Conservation (phyloP, 2,113 vertebrate genomes). For the Morphnarchus princeps region DNA sequence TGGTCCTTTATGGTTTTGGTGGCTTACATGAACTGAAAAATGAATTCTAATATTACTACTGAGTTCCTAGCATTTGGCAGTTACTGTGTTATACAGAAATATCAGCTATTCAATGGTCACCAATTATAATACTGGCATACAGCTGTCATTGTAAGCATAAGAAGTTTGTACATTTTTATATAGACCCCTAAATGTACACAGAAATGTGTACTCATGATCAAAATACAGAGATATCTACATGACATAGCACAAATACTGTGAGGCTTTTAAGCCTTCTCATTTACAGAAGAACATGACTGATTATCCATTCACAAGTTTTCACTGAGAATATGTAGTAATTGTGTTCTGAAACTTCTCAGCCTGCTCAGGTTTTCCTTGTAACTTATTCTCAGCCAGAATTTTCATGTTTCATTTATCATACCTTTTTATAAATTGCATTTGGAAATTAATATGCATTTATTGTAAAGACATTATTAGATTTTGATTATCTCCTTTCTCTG, state of each 20-base stretch:
- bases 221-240: not conserved
- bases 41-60: not conserved
- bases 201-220: not conserved
- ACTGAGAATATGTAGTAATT: not conserved
- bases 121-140: not conserved
- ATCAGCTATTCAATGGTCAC: not conserved
- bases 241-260: no score
- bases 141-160: not conserved
- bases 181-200: not conserved
- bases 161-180: not conserved
- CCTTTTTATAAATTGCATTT: not conserved
- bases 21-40: not conserved
- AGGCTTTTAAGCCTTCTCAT: not conserved
- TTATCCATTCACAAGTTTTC: not conserved
- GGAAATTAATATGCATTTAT: not conserved
- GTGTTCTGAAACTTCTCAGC: not conserved
- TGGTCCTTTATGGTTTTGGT: not conserved
- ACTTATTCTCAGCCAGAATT: not conserved
- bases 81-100: not conserved
- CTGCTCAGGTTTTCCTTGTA: not conserved
- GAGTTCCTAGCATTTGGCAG: not conserved
- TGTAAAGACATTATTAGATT: not conserved
- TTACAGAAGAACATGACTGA: not conserved
- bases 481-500: not conserved
- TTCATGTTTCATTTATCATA: not conserved